A percentile compares a stretch with the other conserved stretches of the same genome.
Conservation (phyloP, 2,113 vertebrate species). For the Alaudala cheleensis region DNA sequence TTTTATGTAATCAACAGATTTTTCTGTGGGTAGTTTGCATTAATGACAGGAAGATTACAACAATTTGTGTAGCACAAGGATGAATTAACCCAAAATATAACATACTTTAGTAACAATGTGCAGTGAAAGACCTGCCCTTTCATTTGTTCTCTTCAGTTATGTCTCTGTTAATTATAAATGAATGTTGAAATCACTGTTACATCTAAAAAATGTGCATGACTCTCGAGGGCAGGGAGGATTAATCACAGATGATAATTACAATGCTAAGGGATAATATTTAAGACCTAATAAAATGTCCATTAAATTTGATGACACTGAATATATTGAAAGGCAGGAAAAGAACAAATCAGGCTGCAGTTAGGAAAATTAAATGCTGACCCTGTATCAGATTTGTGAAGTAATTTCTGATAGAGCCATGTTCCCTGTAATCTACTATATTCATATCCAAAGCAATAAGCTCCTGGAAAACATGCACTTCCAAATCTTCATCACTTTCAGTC, state of each 20-base stretch:
- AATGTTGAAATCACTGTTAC: neutral
- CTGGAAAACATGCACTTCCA: neutral
- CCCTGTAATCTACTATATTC: neutral
- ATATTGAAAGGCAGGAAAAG: constrained; percentile 29
- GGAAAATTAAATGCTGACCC: constrained; percentile 16
- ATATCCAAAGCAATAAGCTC: neutral
- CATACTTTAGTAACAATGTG: neutral
- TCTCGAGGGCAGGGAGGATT: constrained; percentile 44
- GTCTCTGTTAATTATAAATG: constrained; percentile 8
- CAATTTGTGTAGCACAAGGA: neutral
- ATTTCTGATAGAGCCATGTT: neutral
- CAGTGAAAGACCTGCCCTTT: neutral
- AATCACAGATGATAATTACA: constrained; percentile 63
- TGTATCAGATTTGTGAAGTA: constrained; percentile 26
- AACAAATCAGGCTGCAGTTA: constrained; percentile 23
- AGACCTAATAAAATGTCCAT: constrained; percentile 50
- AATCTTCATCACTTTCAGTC: neutral
- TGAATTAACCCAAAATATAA: neutral
- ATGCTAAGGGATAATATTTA: constrained; percentile 43
- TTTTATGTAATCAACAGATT: neutral
- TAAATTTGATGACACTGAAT: constrained; percentile 21
- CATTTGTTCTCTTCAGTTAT: constrained; percentile 5
- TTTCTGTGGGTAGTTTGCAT: neutral
- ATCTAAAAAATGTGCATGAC: constrained; percentile 11
- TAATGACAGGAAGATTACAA: neutral